Percentiles rank a stretch among this genome's conserved stretches.
Evolutionary conservation across 64 coral and sea anemone species (phyloP).

Genomic region (Porites australiensis): DNA sequence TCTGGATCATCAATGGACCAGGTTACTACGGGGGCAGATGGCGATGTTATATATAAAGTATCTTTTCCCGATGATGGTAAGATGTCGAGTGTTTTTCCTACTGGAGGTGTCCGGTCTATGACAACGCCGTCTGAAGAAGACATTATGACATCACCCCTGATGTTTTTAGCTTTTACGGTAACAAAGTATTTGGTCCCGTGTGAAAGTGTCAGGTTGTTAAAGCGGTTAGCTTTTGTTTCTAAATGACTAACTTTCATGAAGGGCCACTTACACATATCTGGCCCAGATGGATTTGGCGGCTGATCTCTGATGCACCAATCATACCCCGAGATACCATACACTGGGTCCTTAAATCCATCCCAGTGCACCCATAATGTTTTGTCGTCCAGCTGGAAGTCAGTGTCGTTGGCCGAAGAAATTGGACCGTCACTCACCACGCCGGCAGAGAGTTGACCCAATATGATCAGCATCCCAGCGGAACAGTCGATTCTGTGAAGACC

Average conservation of each 20-base stretch:
- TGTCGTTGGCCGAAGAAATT: constrained; percentile 31
- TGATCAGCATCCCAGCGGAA: constrained; percentile 69
- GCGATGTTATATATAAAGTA: constrained; percentile 64
- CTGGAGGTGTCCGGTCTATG: constrained; percentile 71
- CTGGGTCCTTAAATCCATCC: constrained; percentile 91
- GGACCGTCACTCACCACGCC: constrained; percentile 89
- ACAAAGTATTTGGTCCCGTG: constrained; percentile 84
- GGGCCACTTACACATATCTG: constrained; percentile 63
- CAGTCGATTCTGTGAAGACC: constrained; percentile 85
- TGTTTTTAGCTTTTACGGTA: constrained; percentile 78
- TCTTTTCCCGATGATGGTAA: constrained; percentile 68
- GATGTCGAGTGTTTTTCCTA: constrained; percentile 53
- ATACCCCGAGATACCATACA: constrained; percentile 73
- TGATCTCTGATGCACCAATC: constrained; percentile 89
- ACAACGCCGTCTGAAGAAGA: constrained; percentile 85
- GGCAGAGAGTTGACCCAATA: constrained; percentile 81
- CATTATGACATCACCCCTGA: constrained; percentile 52
- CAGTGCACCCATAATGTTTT: constrained; percentile 88
- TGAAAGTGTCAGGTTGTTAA: constrained; percentile 77
- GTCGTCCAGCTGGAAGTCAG: constrained; percentile 91
- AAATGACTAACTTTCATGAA: constrained; percentile 56
- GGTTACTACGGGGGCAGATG: constrained; percentile 76
- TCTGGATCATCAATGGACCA: constrained; percentile 84
- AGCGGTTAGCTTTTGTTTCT: constrained; percentile 48
- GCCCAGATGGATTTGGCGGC: constrained; percentile 28